Evolutionary conservation across 2,113 vertebrate genomes (phyloP), one percentile per base, ranked within the genome.

Genomic region (Solea senegalensis): DNA sequence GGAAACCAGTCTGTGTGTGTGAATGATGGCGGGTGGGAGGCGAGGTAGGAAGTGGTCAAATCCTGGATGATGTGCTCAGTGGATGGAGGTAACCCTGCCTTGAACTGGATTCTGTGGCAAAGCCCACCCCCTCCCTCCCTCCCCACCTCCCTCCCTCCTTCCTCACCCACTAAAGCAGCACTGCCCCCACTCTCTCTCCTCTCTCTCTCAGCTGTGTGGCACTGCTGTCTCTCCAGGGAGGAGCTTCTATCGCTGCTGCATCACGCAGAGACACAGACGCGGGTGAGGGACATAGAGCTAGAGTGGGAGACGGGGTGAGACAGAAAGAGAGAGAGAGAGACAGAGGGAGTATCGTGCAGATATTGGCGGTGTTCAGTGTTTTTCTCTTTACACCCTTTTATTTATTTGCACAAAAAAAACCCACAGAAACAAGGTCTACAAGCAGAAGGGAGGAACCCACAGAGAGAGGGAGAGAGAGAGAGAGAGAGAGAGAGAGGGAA

Each of bases 181-280:
- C 77, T 73, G 72, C 80, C 81, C 60, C 62, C 55, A 65, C 62
- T 76, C 71, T 65, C 28, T 71, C 81, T 48, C 63, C 27, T 14
- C 11, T 13, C 13, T 39, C 55, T 57, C 56, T 84, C 84, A 81
- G 76, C 86, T 85, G 84, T 87, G 84, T 85, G 89, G 76, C 85
- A 84, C 84, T 34, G 12, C 84, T 85, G 78, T 80, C 80, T 89
- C 86, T 89, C 74, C 44, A 48, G 88, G 88, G 90, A 80, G 86
- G 89, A 87, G 86, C 79, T 68, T 84, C 48, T 53, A 51, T 66
- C 50, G 40, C 76, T 82, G 73, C 90, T 84, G 86, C 88, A 87
- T 86, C 85, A 80, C 76, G 77, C 55, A 53, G 13, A 74, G 60
- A 51, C 58, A 68, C 69, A 73, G 58, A 78, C 74, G 57, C 28